Conservation (phyloP, 2,797 vertebrate species). For the Sebastolobus alascanus region DNA sequence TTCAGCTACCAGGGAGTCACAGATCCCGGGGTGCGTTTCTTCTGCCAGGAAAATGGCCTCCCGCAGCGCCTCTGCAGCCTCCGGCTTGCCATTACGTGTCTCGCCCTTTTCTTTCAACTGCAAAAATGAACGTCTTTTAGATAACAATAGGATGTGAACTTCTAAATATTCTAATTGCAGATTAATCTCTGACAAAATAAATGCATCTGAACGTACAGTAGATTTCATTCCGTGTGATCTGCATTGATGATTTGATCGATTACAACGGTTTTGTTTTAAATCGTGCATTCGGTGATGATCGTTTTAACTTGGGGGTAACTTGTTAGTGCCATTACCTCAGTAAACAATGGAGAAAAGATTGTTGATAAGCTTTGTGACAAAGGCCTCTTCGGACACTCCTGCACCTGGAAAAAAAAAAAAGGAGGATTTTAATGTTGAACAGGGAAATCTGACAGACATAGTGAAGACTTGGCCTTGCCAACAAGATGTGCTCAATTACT, state of each 20-base stretch:
- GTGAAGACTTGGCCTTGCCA: background rate
- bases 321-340: slow-evolving; percentile 87
- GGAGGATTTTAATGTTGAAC: background rate
- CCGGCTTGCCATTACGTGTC: slow-evolving; percentile 89
- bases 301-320: background rate
- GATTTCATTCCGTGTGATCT: background rate
- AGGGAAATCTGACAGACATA: background rate
- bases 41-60: slow-evolving; percentile 93
- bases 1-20: slow-evolving; percentile 93
- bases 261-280: background rate
- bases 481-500: background rate
- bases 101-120: slow-evolving; percentile 93
- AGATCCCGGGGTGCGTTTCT: slow-evolving; percentile 93
- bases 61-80: slow-evolving; percentile 90
- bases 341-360: slow-evolving; percentile 94
- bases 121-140: slow-evolving; percentile 25
- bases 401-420: slow-evolving; percentile 79
- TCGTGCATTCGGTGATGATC: background rate
- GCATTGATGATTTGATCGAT: background rate
- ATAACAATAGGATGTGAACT: background rate
- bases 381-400: slow-evolving; percentile 90
- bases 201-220: background rate
- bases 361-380: slow-evolving; percentile 93
- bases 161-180: background rate
- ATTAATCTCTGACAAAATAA: background rate